A percentile compares a stretch with the other conserved stretches of the same genome.
These are phyloP conservation scores for Amblyjoppa fuscipennis DNA, from an alignment of 2,888 invertebrate species.

Conservation along the genomic window DNA sequence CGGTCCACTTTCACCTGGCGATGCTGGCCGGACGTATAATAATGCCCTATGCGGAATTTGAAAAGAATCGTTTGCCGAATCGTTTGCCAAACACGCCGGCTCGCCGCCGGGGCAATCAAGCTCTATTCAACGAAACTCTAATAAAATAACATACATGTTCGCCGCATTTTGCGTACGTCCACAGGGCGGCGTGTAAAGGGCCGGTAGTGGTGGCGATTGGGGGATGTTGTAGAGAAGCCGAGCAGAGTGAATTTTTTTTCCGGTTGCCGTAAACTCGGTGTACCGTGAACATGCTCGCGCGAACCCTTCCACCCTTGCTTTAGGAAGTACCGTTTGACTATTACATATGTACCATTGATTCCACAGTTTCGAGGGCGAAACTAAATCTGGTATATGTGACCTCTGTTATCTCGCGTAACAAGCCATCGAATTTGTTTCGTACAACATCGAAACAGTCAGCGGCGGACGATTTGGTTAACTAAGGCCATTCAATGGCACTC, in stretches of 20 bases:
- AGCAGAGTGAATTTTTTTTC: conserved; percentile 38
- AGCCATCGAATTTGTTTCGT: not conserved
- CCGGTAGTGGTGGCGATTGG: not conserved
- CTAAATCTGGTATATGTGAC: conserved; percentile 1
- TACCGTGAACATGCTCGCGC: conserved; percentile 19
- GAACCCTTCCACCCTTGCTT: not conserved
- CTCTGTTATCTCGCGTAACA: not conserved
- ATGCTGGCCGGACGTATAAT: conserved; percentile 17
- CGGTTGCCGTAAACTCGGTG: conserved; percentile 4
- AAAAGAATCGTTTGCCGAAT: conserved; percentile 37
- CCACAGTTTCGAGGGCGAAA: not conserved
- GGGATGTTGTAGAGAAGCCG: conserved; percentile 15
- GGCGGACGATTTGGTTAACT: conserved; percentile 22
- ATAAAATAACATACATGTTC: conserved; percentile 51
- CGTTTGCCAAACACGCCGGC: conserved; percentile 46
- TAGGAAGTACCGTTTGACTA: not conserved
- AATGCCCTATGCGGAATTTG: conserved; percentile 36
- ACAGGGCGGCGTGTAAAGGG: conserved; percentile 7
- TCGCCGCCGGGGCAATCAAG: conserved; percentile 57
- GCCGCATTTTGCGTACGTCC: conserved; percentile 25
- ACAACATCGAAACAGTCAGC: not conserved
- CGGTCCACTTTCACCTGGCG: not conserved
- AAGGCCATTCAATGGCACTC: conserved; percentile 35
- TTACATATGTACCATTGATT: not conserved
- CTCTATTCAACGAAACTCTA: conserved; percentile 57